Evolutionary conservation across 1,140 invertebrate genomes (phyloP).

Genomic region (Venustaconcha ellipsiformis): DNA sequence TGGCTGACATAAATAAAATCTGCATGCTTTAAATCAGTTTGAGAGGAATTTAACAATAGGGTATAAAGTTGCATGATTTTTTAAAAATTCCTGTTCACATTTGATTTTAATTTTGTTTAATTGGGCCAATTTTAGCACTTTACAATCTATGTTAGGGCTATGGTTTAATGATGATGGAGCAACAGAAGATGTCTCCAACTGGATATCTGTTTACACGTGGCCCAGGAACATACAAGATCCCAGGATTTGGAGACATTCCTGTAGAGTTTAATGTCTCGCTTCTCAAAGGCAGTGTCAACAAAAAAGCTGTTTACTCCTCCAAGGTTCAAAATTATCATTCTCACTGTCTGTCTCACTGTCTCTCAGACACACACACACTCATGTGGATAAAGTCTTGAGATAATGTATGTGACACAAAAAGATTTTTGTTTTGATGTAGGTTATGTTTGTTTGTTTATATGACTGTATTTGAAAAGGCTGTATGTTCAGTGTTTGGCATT

Average conservation of each 20-base stretch:
- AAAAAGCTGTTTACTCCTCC: conserved; percentile 92
- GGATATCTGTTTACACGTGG: conserved; percentile 86
- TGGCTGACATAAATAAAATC: neutral
- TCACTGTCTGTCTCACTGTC: neutral
- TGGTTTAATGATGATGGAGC: conserved; percentile 91
- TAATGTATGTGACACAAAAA: too few relatives aligned
- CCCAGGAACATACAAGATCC: conserved; percentile 94
- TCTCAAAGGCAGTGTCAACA: conserved; percentile 88
- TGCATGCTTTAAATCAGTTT: neutral
- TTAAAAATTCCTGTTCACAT: neutral
- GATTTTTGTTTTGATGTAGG: neutral
- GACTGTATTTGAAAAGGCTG: too few relatives aligned
- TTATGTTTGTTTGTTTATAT: too few relatives aligned
- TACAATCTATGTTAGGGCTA: conserved; percentile 75
- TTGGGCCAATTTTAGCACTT: neutral
- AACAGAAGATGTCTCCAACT: conserved; percentile 85
- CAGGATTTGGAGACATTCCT: conserved; percentile 89
- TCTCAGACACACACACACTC: too few relatives aligned
- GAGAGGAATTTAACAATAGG: neutral
- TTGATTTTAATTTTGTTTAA: conserved; percentile 5
- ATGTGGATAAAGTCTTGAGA: too few relatives aligned
- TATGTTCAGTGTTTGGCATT: too few relatives aligned
- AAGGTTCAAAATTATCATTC: conserved; percentile 77
- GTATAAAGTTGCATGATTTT: neutral
- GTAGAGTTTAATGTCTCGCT: conserved; percentile 92